Evolutionary conservation across 2,113 vertebrate genomes (phyloP).

Genomic region (Myanophis thanlyinensis): DNA sequence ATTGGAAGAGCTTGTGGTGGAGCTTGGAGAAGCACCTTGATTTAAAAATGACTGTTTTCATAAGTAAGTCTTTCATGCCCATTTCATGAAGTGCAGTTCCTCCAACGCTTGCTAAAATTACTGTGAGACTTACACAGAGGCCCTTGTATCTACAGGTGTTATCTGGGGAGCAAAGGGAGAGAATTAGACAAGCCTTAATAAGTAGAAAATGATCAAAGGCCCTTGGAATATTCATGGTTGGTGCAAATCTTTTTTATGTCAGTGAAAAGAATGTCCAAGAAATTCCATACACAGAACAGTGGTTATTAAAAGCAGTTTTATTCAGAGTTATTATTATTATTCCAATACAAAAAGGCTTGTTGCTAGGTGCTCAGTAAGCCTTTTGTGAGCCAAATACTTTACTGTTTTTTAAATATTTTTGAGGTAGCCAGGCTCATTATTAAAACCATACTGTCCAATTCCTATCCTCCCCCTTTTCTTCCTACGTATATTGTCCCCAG

Average conservation of each 20-base stretch:
- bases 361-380: slow-evolving; percentile 8
- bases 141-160: neutral
- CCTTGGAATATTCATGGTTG: neutral
- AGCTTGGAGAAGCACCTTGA: neutral
- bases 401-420: neutral
- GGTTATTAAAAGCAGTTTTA: neutral
- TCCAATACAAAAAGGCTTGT: slow-evolving; percentile 15
- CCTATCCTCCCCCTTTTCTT: neutral
- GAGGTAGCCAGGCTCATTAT: neutral
- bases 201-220: neutral
- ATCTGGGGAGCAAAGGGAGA: neutral
- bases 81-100: neutral
- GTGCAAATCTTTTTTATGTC: neutral
- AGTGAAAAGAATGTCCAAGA: neutral
- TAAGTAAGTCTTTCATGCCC: neutral
- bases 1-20: neutral
- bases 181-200: neutral
- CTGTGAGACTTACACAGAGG: neutral
- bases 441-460: slow-evolving; percentile 3
- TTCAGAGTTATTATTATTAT: neutral
- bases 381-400: neutral
- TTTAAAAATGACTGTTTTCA: neutral
- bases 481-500: neutral
- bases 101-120: neutral
- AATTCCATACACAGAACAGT: neutral